Base-by-base conservation (phyloP, 2,113 vertebrate genomes). In the Oophaga pumilio region DNA sequence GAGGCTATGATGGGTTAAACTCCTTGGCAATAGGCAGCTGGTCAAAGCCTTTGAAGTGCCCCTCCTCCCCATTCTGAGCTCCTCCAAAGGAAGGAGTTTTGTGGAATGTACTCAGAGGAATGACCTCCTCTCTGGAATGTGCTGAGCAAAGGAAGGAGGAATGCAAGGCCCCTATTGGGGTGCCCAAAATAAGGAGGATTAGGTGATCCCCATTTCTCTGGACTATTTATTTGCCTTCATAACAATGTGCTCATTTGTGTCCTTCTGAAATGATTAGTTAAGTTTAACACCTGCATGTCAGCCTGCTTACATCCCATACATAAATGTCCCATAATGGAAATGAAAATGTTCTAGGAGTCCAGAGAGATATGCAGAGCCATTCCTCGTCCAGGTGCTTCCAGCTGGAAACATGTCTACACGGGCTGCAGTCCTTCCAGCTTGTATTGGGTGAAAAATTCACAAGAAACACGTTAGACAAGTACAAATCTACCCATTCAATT, bases 111-210 rank as follows among this genome's bases (percentile, higher is more conserved):
- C 76, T 88, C 87, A 33, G 84, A 77, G 80, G 76, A 69, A 62
- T 74, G 81, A 84, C 60, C 77, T 89, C 68, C 77, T 68, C 79
- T 85, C 71, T 76, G 26, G 76, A 76, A 86, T 18, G 50, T 43
- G 24, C 1, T 11, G 81, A 64, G 15, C 24, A 86, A 85, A 90
- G 71, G 11, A 85, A 50, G 28, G 43, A 68, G 84, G 83, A 89
- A 89, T 89, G 79, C 15, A 76, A 76, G 86, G 79, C 79, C 86
- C 86, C 79, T 88, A 22, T 82, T 26, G 76, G 79, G 86, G 86
- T 83, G 52, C 79, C 86, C 86, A 88, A 82, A 86, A 79, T 56
- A 79, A 59, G 22, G 66, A 68, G 57, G 22, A 76, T 85, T 85
- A 74, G 84, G 84, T 85, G 84, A 85, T 64, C 71, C 71, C 71